These are phyloP conservation scores for Oligia fasciuncula DNA, from an alignment of 2,888 invertebrate genomes.

Conservation along the genomic window DNA sequence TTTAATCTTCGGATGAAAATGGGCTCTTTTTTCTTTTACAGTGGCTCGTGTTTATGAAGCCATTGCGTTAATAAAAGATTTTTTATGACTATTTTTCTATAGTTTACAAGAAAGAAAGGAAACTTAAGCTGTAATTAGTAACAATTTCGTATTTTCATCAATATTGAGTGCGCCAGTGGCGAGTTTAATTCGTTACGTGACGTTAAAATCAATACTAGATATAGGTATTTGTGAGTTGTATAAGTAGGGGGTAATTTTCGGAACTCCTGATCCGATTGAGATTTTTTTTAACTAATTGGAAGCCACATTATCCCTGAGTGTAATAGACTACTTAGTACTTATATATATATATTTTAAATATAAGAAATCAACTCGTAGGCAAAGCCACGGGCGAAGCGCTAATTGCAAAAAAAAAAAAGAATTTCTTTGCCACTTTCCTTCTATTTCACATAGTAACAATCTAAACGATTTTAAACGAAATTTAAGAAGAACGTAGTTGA, in stretches of 20 bases:
- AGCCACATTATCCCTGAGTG: no score
- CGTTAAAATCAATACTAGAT: no score
- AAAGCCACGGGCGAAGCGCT: not conserved
- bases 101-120: not conserved
- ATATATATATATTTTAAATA: no score
- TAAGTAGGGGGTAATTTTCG: no score
- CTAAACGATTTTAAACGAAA: not conserved
- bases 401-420: no score
- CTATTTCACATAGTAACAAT: not conserved
- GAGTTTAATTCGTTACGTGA: not conserved
- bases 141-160: not conserved
- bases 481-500: not conserved
- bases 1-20: constrained; percentile 36
- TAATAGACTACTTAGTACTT: no score
- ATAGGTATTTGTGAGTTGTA: not conserved
- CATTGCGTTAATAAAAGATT: not conserved
- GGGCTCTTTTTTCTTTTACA: not conserved
- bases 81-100: not conserved
- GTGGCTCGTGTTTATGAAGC: not conserved
- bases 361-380: no score
- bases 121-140: not conserved
- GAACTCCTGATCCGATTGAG: not conserved
- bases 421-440: not conserved
- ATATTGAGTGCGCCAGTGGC: not conserved
- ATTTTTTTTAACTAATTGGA: not conserved